These are phyloP conservation scores for Dioctria linearis DNA, from an alignment of 2,888 invertebrate species.

Conservation along the genomic window DNA sequence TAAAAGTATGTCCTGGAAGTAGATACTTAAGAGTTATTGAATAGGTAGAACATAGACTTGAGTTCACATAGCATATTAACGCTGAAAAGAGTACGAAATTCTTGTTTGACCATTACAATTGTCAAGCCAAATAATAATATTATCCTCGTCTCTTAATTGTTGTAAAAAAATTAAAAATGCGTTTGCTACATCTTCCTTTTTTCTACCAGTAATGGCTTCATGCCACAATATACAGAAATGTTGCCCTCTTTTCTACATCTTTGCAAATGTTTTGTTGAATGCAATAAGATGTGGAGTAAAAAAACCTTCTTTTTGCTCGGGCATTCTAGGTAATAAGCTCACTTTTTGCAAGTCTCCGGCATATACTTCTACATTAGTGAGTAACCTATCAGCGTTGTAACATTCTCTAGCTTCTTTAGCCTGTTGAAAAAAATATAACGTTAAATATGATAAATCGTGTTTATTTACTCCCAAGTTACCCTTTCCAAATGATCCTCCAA, in stretches of 20 bases:
- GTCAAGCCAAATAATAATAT: slow-evolving; percentile 13
- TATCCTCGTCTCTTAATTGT: neutral
- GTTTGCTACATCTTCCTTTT: neutral
- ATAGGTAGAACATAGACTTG: neutral
- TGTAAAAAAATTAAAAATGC: slow-evolving; percentile 19
- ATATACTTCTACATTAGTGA: too few species aligned
- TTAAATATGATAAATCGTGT: too few species aligned
- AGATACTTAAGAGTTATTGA: slow-evolving; percentile 10
- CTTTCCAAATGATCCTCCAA: too few species aligned
- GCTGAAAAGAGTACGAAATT: slow-evolving; percentile 3
- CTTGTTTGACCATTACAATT: slow-evolving; percentile 24
- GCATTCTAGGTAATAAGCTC: slow-evolving; percentile 7
- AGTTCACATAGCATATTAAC: neutral
- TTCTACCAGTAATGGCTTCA: slow-evolving; percentile 18
- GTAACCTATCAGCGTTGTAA: too few species aligned
- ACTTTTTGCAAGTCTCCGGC: slow-evolving; percentile 19
- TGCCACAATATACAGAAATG: slow-evolving; percentile 22
- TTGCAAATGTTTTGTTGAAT: neutral
- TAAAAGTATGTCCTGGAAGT: slow-evolving; percentile 20
- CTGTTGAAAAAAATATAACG: too few species aligned
- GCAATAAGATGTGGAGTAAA: neutral
- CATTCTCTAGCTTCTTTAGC: too few species aligned
- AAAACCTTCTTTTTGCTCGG: slow-evolving; percentile 1
- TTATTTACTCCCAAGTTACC: too few species aligned
- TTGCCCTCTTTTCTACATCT: neutral